Evolutionary conservation across 2,888 invertebrate genomes (phyloP).

Genomic region (Octonoba sinensis): DNA sequence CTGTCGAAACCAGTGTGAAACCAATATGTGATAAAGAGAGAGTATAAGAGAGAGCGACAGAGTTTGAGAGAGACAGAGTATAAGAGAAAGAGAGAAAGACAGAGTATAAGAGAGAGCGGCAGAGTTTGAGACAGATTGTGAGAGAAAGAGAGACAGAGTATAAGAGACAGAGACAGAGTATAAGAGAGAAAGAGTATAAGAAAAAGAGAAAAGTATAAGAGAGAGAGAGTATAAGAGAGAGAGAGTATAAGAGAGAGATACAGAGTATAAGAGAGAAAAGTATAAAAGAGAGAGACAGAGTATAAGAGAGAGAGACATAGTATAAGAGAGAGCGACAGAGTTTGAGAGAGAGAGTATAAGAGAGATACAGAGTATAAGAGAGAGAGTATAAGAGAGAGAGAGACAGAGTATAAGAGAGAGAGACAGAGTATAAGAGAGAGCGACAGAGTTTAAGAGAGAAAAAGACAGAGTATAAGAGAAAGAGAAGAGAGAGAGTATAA

Average conservation of each 20-base stretch:
- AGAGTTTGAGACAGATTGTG: background rate
- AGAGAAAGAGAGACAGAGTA: background rate
- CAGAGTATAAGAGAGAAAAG: background rate
- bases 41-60: no score
- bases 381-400: background rate
- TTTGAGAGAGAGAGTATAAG: background rate
- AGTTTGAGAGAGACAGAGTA: background rate
- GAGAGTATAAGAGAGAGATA: background rate
- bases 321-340: no score
- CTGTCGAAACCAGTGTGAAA: no score
- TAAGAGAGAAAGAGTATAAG: no score
- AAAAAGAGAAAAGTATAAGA: no score
- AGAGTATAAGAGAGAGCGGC: background rate
- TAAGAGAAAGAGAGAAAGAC: background rate
- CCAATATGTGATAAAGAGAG: background rate
- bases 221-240: no score
- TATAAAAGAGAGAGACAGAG: background rate
- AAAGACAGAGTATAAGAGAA: background rate
- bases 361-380: background rate
- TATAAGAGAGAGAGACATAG: background rate
- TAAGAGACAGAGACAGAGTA: background rate
- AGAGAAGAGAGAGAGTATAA: background rate
- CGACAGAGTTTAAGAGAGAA: background rate
- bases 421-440: background rate
- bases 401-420: background rate